These are phyloP conservation scores for Nanorana parkeri DNA, from an alignment of 2,113 vertebrate species.

Conservation along the genomic window DNA sequence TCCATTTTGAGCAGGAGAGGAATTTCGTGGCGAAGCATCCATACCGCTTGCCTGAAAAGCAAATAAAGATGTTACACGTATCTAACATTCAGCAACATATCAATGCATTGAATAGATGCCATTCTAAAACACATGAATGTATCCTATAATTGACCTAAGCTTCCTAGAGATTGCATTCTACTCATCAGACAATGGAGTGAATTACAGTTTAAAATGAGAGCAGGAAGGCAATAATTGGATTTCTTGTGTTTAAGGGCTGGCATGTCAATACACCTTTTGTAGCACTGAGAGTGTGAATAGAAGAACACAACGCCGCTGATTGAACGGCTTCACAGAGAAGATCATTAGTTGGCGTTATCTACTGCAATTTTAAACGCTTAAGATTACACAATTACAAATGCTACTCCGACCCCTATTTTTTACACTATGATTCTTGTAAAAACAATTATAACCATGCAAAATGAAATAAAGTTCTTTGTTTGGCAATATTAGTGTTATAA, in stretches of 20 bases:
- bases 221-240: conserved; percentile 27
- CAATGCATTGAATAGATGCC: neutral
- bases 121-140: neutral
- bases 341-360: neutral
- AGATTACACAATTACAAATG: neutral
- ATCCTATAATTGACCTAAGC: neutral
- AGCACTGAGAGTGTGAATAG: neutral
- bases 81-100: neutral
- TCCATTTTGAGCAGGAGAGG: conserved; percentile 89
- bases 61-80: neutral
- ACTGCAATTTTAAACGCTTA: neutral
- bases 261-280: neutral
- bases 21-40: conserved; percentile 92
- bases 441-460: no score
- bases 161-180: neutral
- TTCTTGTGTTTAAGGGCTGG: neutral
- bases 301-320: neutral
- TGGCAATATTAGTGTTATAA: no score
- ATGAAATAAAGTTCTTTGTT: no score
- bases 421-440: no score
- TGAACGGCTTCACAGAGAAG: no score
- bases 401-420: no score
- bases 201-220: neutral
- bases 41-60: conserved; percentile 78
- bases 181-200: neutral